Conservation (phyloP, 2,113 vertebrate genomes). For the Oncorhynchus clarkii region DNA sequence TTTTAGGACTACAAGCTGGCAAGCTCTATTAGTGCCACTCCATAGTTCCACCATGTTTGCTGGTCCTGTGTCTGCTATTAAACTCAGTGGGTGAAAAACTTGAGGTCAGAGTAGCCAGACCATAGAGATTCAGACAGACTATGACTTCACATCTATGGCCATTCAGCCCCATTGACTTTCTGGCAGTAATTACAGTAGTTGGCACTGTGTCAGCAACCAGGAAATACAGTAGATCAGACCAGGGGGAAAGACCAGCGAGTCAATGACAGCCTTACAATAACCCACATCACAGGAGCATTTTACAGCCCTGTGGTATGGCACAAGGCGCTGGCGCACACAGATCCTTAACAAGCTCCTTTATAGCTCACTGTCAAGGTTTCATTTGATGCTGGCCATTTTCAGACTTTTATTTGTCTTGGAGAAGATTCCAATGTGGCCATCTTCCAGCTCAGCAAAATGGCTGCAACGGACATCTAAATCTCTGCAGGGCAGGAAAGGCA, state of each 20-base stretch:
- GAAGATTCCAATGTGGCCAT: conserved; percentile 36
- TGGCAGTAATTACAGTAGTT: conserved; percentile 1
- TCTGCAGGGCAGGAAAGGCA: no score
- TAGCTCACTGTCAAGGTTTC: conserved; percentile 59
- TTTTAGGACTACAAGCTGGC: no score
- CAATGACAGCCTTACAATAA: conserved; percentile 35
- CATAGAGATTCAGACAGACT: background rate
- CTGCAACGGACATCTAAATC: conserved; percentile 11
- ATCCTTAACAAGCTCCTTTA: conserved; percentile 57
- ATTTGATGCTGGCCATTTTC: conserved; percentile 48
- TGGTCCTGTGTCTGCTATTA: no score
- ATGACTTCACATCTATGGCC: background rate
- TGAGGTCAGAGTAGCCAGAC: background rate
- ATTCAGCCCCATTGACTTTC: background rate
- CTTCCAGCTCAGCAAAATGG: conserved; percentile 29
- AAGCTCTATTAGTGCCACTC: no score
- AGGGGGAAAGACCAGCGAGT: conserved; percentile 29
- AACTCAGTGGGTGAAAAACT: no score
- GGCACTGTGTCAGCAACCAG: background rate
- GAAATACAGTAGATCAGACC: conserved; percentile 2
- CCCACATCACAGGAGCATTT: conserved; percentile 43
- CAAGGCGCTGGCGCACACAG: conserved; percentile 20
- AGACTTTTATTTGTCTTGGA: conserved; percentile 57
- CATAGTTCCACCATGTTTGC: background rate
- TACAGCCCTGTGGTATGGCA: conserved; percentile 20